Evolutionary conservation across 2,113 vertebrate genomes (phyloP), one percentile per base, ranked within the genome.

Genomic region (Megaleporinus macrocephalus): DNA sequence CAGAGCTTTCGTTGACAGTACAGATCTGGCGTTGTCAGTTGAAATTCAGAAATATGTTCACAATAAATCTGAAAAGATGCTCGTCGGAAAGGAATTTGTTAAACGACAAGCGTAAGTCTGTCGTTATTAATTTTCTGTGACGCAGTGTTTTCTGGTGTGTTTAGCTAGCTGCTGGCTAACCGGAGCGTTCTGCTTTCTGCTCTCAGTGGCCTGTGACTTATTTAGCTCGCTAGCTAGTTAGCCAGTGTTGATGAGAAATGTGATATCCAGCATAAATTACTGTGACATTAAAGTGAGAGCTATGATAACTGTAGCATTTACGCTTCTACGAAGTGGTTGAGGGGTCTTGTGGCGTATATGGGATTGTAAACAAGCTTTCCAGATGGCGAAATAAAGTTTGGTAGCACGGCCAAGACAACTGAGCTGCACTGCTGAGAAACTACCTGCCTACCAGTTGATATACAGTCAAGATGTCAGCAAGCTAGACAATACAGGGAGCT

Each of bases 111-210:
- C 26, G 51, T 70, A 61, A 76, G 63, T 70, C 0, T 63, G 59
- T 18, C 27, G 10, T 27, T 44, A 22, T 65, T 13, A 75, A 36
- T 61, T 61, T 26, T 26, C 7, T 22, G 47, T 70, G 73, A 53
- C 73, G 80, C 73, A 76, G 73, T 69, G 3, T 16, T 27, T 51
- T 44, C 24, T n/a, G 33, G n/a, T 65, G 44, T 20, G 30, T 68
- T 73, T 22, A 81, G 61, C 71, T 30, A 7, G 0, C 22, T 13
- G 72, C 72, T 59, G 30, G 22, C 33, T 33, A 51, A 51, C 14
- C 1, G 18, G 49, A 73, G 72, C 72, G 26, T n/a, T 36, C 36
- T 51, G n/a, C 33, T 53, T 57, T 29, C 57, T 61, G n/a, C 57
- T 44, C 13, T 70, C 30, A 11, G 33, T 70, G 66, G 66, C 66